Conservation (phyloP, 2,113 vertebrate species). For the Hypocryptadius cinnamomeus region DNA sequence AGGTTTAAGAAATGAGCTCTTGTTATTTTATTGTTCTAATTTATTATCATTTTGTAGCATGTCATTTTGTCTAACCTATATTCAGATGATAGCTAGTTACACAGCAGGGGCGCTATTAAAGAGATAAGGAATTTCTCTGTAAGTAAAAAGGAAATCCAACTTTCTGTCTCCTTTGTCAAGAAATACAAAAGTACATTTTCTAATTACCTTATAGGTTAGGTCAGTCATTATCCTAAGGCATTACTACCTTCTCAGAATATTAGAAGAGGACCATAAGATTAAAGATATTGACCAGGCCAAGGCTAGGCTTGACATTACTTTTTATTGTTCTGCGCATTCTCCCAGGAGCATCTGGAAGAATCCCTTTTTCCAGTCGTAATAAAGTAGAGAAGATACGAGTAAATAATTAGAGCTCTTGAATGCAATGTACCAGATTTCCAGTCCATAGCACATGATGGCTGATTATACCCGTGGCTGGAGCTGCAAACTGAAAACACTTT, state of each 20-base stretch:
- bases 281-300: neutral
- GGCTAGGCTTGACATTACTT: neutral
- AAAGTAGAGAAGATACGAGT: neutral
- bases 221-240: neutral
- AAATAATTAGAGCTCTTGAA: slow-evolving; percentile 31
- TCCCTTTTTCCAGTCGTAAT: neutral
- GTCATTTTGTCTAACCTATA: neutral
- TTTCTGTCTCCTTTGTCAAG: neutral
- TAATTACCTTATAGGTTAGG: neutral
- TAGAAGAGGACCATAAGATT: neutral
- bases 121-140: neutral
- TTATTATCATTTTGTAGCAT: neutral
- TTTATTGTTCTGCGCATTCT: neutral
- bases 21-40: neutral
- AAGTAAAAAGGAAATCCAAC: neutral
- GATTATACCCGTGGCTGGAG: slow-evolving; percentile 16
- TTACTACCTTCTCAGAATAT: neutral
- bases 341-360: neutral
- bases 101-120: neutral
- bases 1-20: neutral
- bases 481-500: neutral
- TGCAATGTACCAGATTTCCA: slow-evolving; percentile 24
- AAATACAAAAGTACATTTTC: neutral
- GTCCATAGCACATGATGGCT: neutral
- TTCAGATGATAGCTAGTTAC: neutral